A percentile compares a stretch with the other conserved stretches of the same genome.
These are phyloP conservation scores for Alces alces DNA, from an alignment of 2,113 vertebrate species.

Conservation along the genomic window DNA sequence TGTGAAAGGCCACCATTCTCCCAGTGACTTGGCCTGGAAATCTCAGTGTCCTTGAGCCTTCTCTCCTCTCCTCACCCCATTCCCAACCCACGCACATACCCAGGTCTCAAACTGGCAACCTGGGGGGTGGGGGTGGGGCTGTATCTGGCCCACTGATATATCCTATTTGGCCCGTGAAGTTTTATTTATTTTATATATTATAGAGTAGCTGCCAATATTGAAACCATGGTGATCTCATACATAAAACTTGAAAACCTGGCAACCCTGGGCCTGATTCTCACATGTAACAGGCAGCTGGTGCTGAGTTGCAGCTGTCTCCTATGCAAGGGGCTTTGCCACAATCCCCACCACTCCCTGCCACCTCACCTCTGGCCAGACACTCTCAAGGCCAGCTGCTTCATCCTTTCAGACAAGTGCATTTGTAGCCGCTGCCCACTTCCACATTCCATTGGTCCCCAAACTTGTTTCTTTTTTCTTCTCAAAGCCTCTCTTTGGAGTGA, in stretches of 20 bases:
- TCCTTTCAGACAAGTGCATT: rapidly evolving
- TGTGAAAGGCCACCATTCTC: background rate
- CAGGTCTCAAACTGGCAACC: background rate
- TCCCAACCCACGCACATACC: background rate
- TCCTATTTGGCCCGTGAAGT: background rate
- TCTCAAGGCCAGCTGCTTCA: too few relatives aligned
- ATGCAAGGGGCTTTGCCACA: background rate
- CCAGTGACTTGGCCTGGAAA: background rate
- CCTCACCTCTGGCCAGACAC: background rate
- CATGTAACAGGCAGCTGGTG: background rate
- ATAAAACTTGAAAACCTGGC: background rate
- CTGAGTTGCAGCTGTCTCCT: background rate
- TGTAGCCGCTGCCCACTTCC: background rate
- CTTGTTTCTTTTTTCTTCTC: background rate
- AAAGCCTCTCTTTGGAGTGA: background rate
- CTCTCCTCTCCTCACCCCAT: background rate
- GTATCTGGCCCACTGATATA: rapidly evolving
- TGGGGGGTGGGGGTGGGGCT: rapidly evolving
- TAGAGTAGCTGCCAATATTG: background rate
- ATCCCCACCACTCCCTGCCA: background rate
- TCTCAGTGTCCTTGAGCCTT: background rate
- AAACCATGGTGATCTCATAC: background rate
- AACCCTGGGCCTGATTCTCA: background rate
- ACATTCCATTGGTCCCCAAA: rapidly evolving
- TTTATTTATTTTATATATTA: background rate